A percentile compares a stretch with the other conserved stretches of the same genome.
phyloP scores from a whole-genome alignment of 2,797 vertebrate genomes.

The Schizothorax lantsangensis region DNA sequence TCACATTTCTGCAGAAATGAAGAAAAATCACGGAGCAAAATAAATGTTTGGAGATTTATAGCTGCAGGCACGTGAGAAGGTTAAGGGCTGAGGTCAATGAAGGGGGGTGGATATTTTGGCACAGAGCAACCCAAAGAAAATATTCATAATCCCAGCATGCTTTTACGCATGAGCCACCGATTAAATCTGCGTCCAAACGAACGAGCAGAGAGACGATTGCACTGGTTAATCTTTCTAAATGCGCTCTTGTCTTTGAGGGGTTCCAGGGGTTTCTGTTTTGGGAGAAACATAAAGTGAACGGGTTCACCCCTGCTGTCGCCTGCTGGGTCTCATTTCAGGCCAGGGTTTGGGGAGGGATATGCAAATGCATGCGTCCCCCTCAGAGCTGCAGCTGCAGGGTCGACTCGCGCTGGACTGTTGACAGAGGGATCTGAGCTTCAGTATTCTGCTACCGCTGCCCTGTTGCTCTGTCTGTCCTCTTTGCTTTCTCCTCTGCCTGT shows the following conservation, averaged over 20 bases:
- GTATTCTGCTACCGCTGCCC: constrained; percentile 57
- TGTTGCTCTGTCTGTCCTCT: constrained; percentile 42
- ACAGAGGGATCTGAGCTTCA: constrained; percentile 42
- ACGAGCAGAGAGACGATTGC: not conserved
- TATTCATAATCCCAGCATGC: constrained; percentile 13
- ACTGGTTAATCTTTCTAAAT: not conserved
- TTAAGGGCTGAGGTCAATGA: constrained; percentile 18
- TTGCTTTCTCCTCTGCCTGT: not conserved
- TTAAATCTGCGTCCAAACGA: not conserved
- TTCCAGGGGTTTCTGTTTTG: not conserved
- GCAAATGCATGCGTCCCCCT: constrained; percentile 76
- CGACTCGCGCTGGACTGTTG: constrained; percentile 57
- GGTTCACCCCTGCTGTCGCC: constrained; percentile 39
- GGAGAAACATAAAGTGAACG: constrained; percentile 17
- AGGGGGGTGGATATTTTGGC: not conserved
- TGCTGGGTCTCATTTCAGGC: constrained; percentile 58
- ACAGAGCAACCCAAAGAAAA: not conserved
- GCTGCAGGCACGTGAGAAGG: constrained; percentile 27
- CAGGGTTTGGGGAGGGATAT: constrained; percentile 77
- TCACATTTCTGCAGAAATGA: not conserved
- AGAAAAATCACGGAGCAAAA: constrained; percentile 10
- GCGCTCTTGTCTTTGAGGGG: not conserved
- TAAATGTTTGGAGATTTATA: constrained; percentile 30
- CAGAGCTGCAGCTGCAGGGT: constrained; percentile 51
- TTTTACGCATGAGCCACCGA: not conserved